Evolutionary conservation across 2,113 vertebrate genomes (phyloP).

Genomic region (Sinocyclocheilus anophthalmus): DNA sequence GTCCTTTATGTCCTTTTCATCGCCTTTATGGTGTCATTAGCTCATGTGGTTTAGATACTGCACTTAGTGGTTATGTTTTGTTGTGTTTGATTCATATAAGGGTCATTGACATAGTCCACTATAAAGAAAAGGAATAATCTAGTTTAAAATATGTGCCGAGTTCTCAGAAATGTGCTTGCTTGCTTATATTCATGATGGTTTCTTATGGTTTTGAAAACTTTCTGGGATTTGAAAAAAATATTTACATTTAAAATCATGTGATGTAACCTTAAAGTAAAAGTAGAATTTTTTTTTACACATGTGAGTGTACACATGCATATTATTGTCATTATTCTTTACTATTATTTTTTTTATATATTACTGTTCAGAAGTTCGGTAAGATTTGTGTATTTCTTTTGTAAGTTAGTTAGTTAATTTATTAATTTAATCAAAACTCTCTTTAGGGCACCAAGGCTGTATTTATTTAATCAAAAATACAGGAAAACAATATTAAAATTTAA

Average conservation of each 20-base stretch:
- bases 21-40: not conserved
- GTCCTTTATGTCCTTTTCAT: not conserved
- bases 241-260: not conserved
- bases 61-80: not conserved
- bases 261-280: not conserved
- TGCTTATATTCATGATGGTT: not conserved
- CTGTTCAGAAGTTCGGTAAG: not conserved
- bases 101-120: not conserved
- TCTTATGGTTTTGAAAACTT: not conserved
- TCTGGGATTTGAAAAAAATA: not conserved
- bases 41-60: slow-evolving; percentile 1
- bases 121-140: not conserved
- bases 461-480: not conserved
- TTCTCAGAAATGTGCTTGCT: not conserved
- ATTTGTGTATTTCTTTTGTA: not conserved
- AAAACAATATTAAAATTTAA: not conserved
- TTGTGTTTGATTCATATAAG: not conserved
- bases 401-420: not conserved
- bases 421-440: not conserved
- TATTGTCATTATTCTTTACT: not conserved
- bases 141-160: too few relatives aligned
- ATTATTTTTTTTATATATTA: not conserved
- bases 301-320: not conserved
- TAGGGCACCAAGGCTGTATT: not conserved
- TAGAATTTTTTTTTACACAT: not conserved